These are phyloP conservation scores for Cheilosia grossa DNA, from an alignment of 2,888 invertebrate species.

Conservation along the genomic window DNA sequence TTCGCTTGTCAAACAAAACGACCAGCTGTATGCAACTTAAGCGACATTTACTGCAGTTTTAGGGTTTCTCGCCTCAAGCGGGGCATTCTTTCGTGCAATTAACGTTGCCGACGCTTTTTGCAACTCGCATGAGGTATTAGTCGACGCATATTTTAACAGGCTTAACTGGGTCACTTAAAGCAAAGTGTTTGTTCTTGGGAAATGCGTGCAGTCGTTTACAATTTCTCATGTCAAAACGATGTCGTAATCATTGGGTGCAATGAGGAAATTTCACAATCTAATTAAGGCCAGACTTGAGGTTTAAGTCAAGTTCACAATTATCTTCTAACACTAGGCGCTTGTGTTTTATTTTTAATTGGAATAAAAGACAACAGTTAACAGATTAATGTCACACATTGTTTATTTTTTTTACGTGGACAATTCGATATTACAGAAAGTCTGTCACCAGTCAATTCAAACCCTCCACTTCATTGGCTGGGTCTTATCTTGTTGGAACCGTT, in stretches of 20 bases:
- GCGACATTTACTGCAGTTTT: slow-evolving; percentile 48
- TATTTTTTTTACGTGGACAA: too few species aligned
- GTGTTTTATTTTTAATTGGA: too few species aligned
- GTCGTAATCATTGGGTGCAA: background rate
- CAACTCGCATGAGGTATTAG: background rate
- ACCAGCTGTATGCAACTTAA: slow-evolving; percentile 14
- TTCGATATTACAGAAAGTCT: too few species aligned
- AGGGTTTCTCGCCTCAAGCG: slow-evolving; percentile 19
- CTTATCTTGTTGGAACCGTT: too few species aligned
- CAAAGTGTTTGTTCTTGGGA: background rate
- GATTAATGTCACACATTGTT: too few species aligned
- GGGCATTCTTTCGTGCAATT: slow-evolving; percentile 22
- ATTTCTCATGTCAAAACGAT: background rate
- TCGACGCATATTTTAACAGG: background rate
- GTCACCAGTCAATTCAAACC: too few species aligned
- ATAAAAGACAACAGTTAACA: too few species aligned
- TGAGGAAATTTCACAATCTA: too few species aligned
- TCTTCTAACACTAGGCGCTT: too few species aligned
- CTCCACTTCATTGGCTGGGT: too few species aligned
- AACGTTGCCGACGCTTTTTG: background rate
- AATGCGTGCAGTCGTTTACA: background rate
- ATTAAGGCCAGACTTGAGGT: too few species aligned
- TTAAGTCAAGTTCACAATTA: too few species aligned
- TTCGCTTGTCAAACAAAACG: slow-evolving; percentile 18
- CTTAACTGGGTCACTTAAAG: slow-evolving; percentile 14